These are phyloP conservation scores for Cantharis flavilabris DNA, from an alignment of 2,888 invertebrate genomes.

Conservation along the genomic window DNA sequence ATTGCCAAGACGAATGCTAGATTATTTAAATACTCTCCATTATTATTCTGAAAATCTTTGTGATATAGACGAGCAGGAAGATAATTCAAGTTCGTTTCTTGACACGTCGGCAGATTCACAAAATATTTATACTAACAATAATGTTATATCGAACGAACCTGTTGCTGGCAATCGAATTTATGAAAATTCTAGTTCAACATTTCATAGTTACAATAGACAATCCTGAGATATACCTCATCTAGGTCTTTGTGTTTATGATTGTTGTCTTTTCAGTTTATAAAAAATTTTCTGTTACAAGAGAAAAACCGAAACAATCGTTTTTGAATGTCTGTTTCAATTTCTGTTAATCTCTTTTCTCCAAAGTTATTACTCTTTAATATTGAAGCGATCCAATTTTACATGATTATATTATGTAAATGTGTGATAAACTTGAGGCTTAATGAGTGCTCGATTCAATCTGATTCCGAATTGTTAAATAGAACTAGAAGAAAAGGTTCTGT, in stretches of 20 bases:
- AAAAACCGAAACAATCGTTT: not conserved
- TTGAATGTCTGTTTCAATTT: not conserved
- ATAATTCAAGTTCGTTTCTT: conserved; percentile 19
- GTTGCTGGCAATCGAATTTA: conserved; percentile 28
- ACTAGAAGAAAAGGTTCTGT: not conserved
- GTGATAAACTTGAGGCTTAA: not conserved
- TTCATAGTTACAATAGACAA: conserved; percentile 34
- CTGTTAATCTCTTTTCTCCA: not conserved
- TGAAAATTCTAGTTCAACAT: conserved; percentile 11
- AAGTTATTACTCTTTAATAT: not conserved
- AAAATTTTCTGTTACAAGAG: conserved; percentile 1
- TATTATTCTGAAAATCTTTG: conserved; percentile 83
- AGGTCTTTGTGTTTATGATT: conserved; percentile 20
- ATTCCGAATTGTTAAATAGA: not conserved
- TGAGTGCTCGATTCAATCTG: not conserved
- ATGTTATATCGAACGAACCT: conserved; percentile 39
- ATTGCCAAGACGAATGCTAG: conserved; percentile 82
- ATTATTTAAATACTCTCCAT: conserved; percentile 88
- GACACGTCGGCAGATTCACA: conserved; percentile 20
- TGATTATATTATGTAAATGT: not conserved
- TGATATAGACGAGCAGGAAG: conserved; percentile 59
- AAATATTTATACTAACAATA: conserved; percentile 24
- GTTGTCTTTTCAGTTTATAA: conserved; percentile 27
- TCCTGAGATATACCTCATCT: conserved; percentile 37
- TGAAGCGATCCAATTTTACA: not conserved